Conservation (phyloP, 2,888 invertebrate species). For the Oligia latruncula region DNA sequence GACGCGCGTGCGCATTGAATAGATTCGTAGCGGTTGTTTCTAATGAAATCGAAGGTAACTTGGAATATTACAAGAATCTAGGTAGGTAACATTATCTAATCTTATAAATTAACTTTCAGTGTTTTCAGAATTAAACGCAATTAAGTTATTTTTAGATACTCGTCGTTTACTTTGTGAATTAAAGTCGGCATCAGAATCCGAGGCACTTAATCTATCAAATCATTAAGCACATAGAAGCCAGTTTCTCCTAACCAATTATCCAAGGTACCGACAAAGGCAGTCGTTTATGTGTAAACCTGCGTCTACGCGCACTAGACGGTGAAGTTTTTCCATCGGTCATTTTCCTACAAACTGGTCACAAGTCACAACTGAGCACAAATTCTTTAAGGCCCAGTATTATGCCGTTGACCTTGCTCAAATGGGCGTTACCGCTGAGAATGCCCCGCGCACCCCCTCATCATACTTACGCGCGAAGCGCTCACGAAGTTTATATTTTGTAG, state of each 20-base stretch:
- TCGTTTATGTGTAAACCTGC: constrained; percentile 48
- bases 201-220: constrained; percentile 51
- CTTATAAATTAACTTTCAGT: neutral
- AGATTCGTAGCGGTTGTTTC: constrained; percentile 45
- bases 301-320: constrained; percentile 37
- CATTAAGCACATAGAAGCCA: constrained; percentile 53
- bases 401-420: no score
- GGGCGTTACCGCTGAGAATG: no score
- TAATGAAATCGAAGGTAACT: constrained; percentile 59
- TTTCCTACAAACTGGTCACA: constrained; percentile 57
- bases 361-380: constrained; percentile 30
- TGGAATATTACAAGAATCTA: constrained; percentile 31
- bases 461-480: no score
- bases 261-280: constrained; percentile 62
- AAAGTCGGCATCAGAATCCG: constrained; percentile 25
- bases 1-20: constrained; percentile 37
- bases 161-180: constrained; percentile 17
- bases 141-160: constrained; percentile 23
- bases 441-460: no score
- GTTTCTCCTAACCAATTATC: constrained; percentile 59
- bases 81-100: constrained; percentile 24
- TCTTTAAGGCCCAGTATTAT: no score
- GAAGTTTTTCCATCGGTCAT: constrained; percentile 55
- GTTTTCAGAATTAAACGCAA: constrained; percentile 13
- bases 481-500: no score